A percentile compares a stretch with the other conserved stretches of the same genome.
Evolutionary conservation across 2,797 vertebrate genomes (phyloP).

Genomic region (Buceros bicornis): DNA sequence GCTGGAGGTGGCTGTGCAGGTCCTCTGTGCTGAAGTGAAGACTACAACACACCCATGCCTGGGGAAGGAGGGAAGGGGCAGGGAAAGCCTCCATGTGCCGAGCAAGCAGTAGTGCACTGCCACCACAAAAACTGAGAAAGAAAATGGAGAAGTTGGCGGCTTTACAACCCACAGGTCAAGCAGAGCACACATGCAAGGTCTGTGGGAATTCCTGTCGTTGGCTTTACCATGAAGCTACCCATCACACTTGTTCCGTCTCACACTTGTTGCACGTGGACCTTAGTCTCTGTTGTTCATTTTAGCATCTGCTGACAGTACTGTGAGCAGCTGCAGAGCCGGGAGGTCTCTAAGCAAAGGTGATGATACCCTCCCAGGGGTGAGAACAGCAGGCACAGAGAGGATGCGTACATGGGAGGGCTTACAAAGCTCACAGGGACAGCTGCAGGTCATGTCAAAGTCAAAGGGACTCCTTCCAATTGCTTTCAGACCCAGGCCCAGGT

Average conservation of each 20-base stretch:
- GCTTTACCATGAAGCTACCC: neutral
- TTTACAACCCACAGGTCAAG: neutral
- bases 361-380: neutral
- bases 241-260: neutral
- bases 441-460: neutral
- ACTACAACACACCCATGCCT: accelerated
- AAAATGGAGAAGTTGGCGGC: neutral
- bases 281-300: neutral
- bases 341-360: neutral
- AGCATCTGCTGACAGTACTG: neutral
- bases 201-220: neutral
- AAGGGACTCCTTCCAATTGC: neutral
- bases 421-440: accelerated
- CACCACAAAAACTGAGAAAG: neutral
- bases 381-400: neutral
- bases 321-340: neutral
- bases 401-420: accelerated
- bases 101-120: neutral
- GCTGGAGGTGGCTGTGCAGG: neutral
- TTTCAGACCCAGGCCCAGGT: neutral
- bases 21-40: neutral
- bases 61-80: neutral
- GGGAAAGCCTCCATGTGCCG: neutral
- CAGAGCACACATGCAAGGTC: neutral
- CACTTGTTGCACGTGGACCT: neutral